phyloP scores from a whole-genome alignment of 2,113 vertebrate genomes.

The Xenopus tropicalis region UCB_Xtro_10.0 CM004446.2:137477501-137478000 shows the following conservation, averaged over 20 bases:
- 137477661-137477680: slow-evolving; percentile 94
- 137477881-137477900: slow-evolving; percentile 78
- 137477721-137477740: slow-evolving; percentile 98
- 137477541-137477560: too few species aligned
- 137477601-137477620: slow-evolving; percentile 99
- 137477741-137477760: slow-evolving; percentile 83
- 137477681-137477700: slow-evolving; percentile 83
- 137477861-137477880: slow-evolving; percentile 74
- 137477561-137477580: slow-evolving; percentile 97
- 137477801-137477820: too few species aligned
- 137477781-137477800: neutral
- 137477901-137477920: slow-evolving; percentile 73
- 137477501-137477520: too few species aligned
- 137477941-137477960: slow-evolving; percentile 86
- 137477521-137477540: too few species aligned
- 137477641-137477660: slow-evolving; percentile 92
- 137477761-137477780: neutral
- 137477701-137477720: slow-evolving; percentile 75
- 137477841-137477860: slow-evolving; percentile 82
- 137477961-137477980: slow-evolving; percentile 83
- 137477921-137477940: slow-evolving; percentile 81
- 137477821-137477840: slow-evolving; percentile 73
- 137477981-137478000: slow-evolving; percentile 83
- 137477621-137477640: slow-evolving; percentile 97
- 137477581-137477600: slow-evolving; percentile 93